Conservation (phyloP, 2,113 vertebrate genomes). For the Nycticebus coucang region DNA sequence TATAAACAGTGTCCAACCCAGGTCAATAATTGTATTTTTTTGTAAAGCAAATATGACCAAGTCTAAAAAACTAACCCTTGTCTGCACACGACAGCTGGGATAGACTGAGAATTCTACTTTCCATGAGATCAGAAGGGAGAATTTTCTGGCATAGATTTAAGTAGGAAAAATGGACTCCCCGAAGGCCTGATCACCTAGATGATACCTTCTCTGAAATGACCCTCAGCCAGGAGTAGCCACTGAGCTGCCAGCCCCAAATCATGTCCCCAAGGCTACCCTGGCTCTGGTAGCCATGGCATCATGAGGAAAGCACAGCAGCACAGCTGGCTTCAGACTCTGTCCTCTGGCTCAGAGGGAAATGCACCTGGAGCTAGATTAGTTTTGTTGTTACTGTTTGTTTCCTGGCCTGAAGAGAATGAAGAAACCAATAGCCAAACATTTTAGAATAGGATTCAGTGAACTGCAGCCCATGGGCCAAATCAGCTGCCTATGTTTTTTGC, state of each 20-base stretch:
- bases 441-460: background rate
- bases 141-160: background rate
- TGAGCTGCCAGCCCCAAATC: background rate
- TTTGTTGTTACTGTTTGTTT: background rate
- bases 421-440: background rate
- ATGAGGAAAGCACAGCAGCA: background rate
- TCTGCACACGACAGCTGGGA: background rate
- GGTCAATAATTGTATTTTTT: background rate
- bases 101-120: background rate
- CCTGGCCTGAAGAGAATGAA: background rate
- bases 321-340: background rate
- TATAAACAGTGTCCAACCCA: conserved; percentile 8
- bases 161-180: background rate
- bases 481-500: background rate
- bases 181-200: background rate
- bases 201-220: background rate
- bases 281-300: background rate
- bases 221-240: background rate
- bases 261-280: background rate
- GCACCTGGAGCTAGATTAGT: background rate
- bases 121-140: background rate
- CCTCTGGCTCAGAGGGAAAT: background rate
- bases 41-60: background rate
- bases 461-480: background rate
- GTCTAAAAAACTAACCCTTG: background rate